Percentiles rank a stretch among this genome's conserved stretches.
Conservation (phyloP, 2,113 vertebrate species). For the Gobiocypris rarus region DNA sequence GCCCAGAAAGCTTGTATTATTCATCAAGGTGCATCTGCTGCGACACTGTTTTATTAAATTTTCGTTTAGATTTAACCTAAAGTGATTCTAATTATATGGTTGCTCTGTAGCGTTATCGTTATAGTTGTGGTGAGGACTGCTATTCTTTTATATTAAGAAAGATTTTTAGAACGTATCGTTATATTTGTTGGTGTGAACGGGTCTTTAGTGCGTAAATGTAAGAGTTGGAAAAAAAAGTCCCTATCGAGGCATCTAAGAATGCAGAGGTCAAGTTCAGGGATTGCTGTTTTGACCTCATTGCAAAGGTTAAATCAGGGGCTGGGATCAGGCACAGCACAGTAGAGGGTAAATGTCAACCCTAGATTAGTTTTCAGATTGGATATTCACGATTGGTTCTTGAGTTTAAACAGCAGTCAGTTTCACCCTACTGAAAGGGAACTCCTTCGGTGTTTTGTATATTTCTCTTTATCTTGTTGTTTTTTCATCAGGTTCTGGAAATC, state of each 20-base stretch:
- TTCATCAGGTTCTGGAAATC: constrained; percentile 85
- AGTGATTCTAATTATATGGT: too few relatives aligned
- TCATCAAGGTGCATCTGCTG: neutral
- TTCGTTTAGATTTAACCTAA: too few relatives aligned
- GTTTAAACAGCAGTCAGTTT: constrained; percentile 5
- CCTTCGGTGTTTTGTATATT: neutral
- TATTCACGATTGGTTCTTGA: neutral
- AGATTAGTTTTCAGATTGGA: neutral
- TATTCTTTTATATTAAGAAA: too few relatives aligned
- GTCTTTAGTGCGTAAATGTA: neutral
- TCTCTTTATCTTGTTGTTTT: neutral
- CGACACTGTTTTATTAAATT: too few relatives aligned
- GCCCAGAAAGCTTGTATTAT: neutral
- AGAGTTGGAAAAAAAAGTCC: neutral
- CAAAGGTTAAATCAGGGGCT: neutral
- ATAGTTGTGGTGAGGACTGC: too few relatives aligned
- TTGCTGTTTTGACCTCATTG: neutral
- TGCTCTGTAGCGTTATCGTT: too few relatives aligned
- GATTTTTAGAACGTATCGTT: too few relatives aligned
- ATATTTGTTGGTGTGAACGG: too few relatives aligned
- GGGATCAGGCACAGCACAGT: too few relatives aligned
- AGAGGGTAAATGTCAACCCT: neutral
- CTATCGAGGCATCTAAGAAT: neutral
- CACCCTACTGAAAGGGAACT: neutral
- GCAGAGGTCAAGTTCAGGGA: constrained; percentile 16